Conservation (phyloP, 2,113 vertebrate species). For the Pionites leucogaster region DNA sequence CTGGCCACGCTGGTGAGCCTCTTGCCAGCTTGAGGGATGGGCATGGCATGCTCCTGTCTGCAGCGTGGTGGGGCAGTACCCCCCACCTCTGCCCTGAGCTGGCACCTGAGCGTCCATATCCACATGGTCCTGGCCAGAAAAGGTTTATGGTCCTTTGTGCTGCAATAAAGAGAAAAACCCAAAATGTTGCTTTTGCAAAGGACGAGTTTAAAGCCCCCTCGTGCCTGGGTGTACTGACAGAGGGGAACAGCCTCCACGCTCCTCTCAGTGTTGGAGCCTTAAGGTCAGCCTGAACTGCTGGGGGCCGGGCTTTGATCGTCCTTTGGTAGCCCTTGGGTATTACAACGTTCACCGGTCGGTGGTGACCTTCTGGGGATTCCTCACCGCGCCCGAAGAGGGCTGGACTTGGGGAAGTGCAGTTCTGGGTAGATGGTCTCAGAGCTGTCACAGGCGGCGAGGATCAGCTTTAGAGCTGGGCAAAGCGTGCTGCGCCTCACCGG, state of each 20-base stretch:
- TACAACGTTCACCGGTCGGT: rapidly evolving
- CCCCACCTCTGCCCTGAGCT: background rate
- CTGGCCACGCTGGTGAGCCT: rapidly evolving
- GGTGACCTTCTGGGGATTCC: background rate
- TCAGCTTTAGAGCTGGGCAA: too few relatives aligned
- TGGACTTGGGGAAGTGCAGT: background rate
- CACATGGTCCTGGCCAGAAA: too few relatives aligned
- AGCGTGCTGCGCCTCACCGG: background rate
- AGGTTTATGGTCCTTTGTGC: background rate
- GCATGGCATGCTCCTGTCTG: background rate
- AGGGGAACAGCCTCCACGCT: rapidly evolving
- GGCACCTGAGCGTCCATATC: background rate
- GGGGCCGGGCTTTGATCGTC: rapidly evolving
- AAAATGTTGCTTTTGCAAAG: background rate
- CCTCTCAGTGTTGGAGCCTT: background rate
- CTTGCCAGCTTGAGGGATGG: rapidly evolving
- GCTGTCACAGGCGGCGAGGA: rapidly evolving
- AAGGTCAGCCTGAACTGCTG: background rate
- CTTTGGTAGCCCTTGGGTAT: rapidly evolving
- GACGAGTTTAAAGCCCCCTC: background rate
- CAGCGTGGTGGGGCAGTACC: rapidly evolving
- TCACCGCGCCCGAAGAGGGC: rapidly evolving
- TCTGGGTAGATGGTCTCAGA: too few relatives aligned
- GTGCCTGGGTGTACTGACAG: background rate
- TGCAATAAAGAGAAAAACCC: background rate